Evolutionary conservation across 2,797 vertebrate species (phyloP).

Genomic region (Podarcis lilfordi): DNA sequence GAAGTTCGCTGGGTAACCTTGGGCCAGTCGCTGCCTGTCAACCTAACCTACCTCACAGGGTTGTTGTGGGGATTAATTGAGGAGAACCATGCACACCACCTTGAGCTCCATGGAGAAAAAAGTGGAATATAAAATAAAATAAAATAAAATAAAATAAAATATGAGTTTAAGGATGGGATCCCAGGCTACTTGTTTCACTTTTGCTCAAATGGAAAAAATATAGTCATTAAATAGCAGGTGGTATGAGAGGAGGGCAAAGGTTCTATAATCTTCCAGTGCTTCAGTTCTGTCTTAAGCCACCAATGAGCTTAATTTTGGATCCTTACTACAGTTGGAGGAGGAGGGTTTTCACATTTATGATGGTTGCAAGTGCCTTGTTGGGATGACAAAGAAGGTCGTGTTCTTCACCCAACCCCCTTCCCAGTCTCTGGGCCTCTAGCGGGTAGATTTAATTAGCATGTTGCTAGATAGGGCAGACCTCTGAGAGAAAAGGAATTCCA

Average conservation of each 20-base stretch:
- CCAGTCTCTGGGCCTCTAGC: slow-evolving; percentile 22
- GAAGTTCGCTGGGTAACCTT: too few species aligned
- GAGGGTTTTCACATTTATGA: background rate
- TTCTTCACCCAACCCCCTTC: background rate
- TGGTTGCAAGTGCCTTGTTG: background rate
- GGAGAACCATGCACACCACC: too few species aligned
- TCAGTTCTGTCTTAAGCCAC: background rate
- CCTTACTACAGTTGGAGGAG: background rate
- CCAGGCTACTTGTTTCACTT: background rate
- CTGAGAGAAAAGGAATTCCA: slow-evolving; percentile 58
- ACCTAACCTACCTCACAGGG: too few species aligned
- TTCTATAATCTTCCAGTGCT: background rate
- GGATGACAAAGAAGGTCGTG: slow-evolving; percentile 9
- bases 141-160: too few species aligned
- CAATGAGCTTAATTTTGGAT: background rate
- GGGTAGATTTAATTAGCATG: slow-evolving; percentile 52
- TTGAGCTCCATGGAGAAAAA: too few species aligned
- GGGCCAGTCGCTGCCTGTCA: too few species aligned
- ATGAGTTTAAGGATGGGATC: background rate
- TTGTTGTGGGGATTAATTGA: too few species aligned
- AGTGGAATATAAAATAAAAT: too few species aligned
- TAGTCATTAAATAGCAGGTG: background rate
- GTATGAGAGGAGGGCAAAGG: background rate
- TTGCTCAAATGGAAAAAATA: background rate
- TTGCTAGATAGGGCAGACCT: slow-evolving; percentile 45